A percentile compares a stretch with the other conserved stretches of the same genome.
Conservation (phyloP, 2,113 vertebrate species). For the Mus pahari region DNA sequence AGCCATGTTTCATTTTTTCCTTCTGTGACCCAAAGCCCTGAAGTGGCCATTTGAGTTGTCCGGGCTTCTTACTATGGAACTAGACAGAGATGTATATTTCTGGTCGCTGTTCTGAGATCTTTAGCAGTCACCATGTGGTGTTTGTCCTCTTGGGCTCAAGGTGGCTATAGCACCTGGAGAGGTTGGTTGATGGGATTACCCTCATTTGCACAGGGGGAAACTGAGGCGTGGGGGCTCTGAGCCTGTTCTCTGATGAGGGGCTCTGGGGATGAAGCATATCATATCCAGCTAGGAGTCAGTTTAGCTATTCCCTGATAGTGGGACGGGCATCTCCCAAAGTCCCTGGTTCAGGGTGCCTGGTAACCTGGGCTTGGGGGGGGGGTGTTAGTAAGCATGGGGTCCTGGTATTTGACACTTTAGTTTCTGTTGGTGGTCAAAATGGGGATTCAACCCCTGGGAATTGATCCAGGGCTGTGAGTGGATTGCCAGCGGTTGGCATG, state of each 20-base stretch:
- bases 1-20: not conserved
- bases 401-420: not conserved
- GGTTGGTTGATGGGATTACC: no score
- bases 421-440: not conserved
- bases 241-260: not conserved
- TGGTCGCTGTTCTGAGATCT: not conserved
- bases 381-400: not conserved
- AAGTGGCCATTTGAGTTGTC: not conserved
- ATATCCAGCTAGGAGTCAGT: fast-evolving
- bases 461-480: not conserved
- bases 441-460: not conserved
- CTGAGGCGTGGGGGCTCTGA: not conserved
- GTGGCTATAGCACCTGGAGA: not conserved
- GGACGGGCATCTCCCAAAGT: not conserved
- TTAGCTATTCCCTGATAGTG: no score
- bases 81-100: not conserved
- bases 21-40: not conserved
- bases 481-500: not conserved
- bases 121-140: not conserved
- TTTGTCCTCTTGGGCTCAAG: not conserved
- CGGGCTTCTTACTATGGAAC: not conserved
- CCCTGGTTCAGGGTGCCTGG: not conserved
- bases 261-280: not conserved
- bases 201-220: not conserved
- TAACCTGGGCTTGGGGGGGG: not conserved